Base-by-base conservation (phyloP, 2,797 vertebrate genomes). In the Furcifer pardalis region DNA sequence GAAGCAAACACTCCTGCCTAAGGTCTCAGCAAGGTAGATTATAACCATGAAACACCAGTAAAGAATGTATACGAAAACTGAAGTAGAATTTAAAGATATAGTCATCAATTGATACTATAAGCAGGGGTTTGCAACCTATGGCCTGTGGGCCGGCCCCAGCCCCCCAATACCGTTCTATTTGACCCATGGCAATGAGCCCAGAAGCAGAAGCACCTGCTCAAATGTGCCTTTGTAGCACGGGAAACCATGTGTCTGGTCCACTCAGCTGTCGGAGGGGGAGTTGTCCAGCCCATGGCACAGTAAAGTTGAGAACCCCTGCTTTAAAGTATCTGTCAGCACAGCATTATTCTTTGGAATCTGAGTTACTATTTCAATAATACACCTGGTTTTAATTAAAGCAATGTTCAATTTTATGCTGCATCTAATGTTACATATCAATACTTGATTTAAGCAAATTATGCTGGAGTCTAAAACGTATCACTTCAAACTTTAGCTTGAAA, bases 41-140 rank as follows among this genome's bases (percentile, higher is more conserved):
- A 71, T 35, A 4, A 37, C 37, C 68, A 40, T 35, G 25, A 84
- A 62, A 79, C 56, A 73, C 5, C 15, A 19, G 52, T n/a, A 86
- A 74, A 69, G n/a, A 81, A 69, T 42, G 25, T 19, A 23, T 32
- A 32, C 27, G 5, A 35, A 52, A 71, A 76, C 46, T 76, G 25
- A 68, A 81, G 32, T 56, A 13, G 27, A 62, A 62, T 79, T 73
- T 79, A 35, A 81, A 76, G 27, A 71, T 37, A 68, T 76, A 30
- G 30, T 68, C 8, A 60, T 15, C 52, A 69, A 77, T n/a, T 68
- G 12, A 10, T 2, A 40, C 60, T n/a, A n/a, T n/a, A n/a, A n/a
- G n/a, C n/a, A n/a, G n/a, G n/a, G n/a, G n/a, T n/a, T n/a, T n/a
- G n/a, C n/a, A n/a, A n/a, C n/a, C n/a, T n/a, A n/a, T n/a, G n/a